phyloP scores from a whole-genome alignment of 2,888 invertebrate species.

The Pollenia amentaria region DNA sequence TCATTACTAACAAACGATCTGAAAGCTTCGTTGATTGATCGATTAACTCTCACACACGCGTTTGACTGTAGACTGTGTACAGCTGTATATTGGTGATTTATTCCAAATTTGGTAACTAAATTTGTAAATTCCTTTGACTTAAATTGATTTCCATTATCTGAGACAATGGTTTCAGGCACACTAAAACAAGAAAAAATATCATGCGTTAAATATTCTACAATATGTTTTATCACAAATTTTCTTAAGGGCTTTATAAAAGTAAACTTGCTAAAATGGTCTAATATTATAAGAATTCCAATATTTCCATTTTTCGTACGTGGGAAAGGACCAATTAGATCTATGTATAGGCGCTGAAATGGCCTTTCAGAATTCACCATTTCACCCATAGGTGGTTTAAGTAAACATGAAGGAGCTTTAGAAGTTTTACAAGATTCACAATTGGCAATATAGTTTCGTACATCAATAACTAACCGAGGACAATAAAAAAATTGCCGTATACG shows the following conservation, averaged over 20 bases:
- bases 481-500: background rate
- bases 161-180: no score
- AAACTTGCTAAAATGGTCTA: background rate
- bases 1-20: background rate
- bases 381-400: background rate
- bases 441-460: slow-evolving; percentile 5
- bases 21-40: no score
- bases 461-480: slow-evolving; percentile 16
- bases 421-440: background rate
- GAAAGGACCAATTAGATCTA: background rate
- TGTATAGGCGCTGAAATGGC: background rate
- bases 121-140: no score
- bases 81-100: no score
- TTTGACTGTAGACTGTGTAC: background rate
- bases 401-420: background rate
- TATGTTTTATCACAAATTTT: no score
- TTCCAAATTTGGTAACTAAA: no score
- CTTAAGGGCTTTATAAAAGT: no score
- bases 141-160: no score
- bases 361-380: background rate
- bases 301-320: background rate
- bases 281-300: background rate
- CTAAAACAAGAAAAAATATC: no score
- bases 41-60: background rate
- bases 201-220: no score